Base-by-base conservation (phyloP, 2,888 invertebrate species). In the Fabriciana adippe region DNA sequence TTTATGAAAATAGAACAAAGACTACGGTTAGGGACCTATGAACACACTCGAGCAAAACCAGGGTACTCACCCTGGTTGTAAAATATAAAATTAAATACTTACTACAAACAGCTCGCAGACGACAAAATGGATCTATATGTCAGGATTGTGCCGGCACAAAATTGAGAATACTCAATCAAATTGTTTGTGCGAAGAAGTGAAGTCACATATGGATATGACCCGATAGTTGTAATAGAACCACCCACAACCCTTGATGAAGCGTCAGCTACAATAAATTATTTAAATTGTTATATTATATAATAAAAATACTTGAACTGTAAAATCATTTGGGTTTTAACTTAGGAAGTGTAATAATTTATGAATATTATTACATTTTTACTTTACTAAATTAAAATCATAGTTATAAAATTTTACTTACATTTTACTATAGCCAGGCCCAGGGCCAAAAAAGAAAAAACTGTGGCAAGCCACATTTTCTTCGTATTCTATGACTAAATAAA, bases 221-320 rank as follows among this genome's bases (percentile, higher is more conserved):
- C 55, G 63, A 85, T 81, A 8, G 74, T 78, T 0, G 81, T 80
- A 2, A 72, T 69, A 6, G 79, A 66, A 1, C 86, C 86, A 41
- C 86, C 87, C 6, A 85, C 77, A 21, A 86, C 86, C 68, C 79
- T 72, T 5, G 64, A 54, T 0, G 67, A 61, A 11, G 21, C 63
- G 8, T 50, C 50, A n/a, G n/a, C n/a, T 50, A 16, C 14, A 41
- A 41, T 41, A 41, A 41, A 41, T 41, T 41, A 41, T 41, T 41
- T 41, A 41, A 35, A 35, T 35, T 1, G 11, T 35, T 35, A 11
- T 35, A 35, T 35, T 35, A 35, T 8, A 35, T 6, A 35, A 8
- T 35, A 8, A 35, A 35, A 35, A 35, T 0, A 2, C 8, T 8
- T 26, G 5, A 26, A 26, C 35, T 35, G 6, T 35, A 35, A 35